Base-by-base conservation (phyloP, 2,797 vertebrate genomes). In the Poeciliopsis infans region DNA sequence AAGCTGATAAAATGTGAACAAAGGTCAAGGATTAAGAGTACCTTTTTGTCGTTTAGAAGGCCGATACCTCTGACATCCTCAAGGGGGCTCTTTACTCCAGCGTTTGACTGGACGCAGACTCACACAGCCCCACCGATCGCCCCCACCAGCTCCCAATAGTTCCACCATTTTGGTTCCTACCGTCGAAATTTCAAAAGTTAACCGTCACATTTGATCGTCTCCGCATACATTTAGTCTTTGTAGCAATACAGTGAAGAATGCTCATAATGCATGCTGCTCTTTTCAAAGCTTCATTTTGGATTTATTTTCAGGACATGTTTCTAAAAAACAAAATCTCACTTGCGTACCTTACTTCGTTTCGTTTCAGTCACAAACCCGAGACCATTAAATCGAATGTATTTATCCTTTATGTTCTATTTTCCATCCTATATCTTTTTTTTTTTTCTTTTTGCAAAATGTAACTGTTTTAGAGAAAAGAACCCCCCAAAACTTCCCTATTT, bases 141-240 rank as follows among this genome's bases (percentile, higher is more conserved):
- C 81, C 83, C 86, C 78, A 80, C 74, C 82, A 77, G 51, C 85
- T 68, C 71, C 85, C 82, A 75, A 72, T 77, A 28, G 75, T 91
- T 92, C 94, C 94, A 89, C 94, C 95, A 96, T 95, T 89, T 95
- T 96, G 90, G 91, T 93, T 95, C 91, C 92, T 90, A 86, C 86
- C 79, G 33, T 86, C 18, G 69, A 85, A 81, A 89, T 83, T 83
- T 86, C 71, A 55, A 87, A 87, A 88, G 82, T 33, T 47, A 85
- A 87, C 86, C 33, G 53, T 85, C 75, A 2, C 4, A 33, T 81
- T 85, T 75, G 74, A 82, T 75, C 64, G 20, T 16, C 46, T 25
- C 75, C 77, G 59, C 73, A 15, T 16, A 4, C 8, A 0, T 0
- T 20, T 0, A 3, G 2, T 7, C 7, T 68, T 77, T 20, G 12